Evolutionary conservation across 2,888 invertebrate genomes (phyloP), one percentile per base, ranked within the genome.

Genomic region (Neria commutata): DNA sequence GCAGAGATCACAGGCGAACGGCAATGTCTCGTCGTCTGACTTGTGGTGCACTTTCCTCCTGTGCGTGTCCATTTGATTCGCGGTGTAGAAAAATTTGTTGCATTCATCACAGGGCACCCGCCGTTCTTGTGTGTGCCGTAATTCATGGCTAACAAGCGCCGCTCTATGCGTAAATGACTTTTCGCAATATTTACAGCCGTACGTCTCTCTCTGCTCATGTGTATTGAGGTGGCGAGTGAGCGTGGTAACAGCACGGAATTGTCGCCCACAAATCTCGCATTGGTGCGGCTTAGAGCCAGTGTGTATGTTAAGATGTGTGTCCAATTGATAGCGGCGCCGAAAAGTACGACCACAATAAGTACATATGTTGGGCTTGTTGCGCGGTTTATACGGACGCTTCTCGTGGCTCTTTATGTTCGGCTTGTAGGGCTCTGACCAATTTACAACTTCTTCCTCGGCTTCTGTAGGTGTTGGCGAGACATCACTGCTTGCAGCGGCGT

Each of bases 61-160:
- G 47, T 73, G 72, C 8, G 70, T 73, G 16, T 73, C 72, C 64
- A 72, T 60, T 62, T 73, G 72, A 51, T 72, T 73, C 21, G 21
- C 52, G 1, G 72, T 73, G 42, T 72, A 73, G 33, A 73, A 73
- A 14, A 52, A 46, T 56, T 72, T 72, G 19, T 63, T 61, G 23
- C 72, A 73, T 42, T 57, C 60, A 48, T 51, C 58, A 49, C 72
- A 73, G 1, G 67, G 62, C 34, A 64, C 61, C 11, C 47, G 54
- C 1, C 70, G 65, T 5, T 67, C 56, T 42, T 73, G 72, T 0
- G 72, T 73, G 24, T 73, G 72, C 3, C 72, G 64, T 42, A 64
- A 25, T 49, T 71, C 69, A 21, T 73, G 72, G 37, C 72, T 72
- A 1, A 73, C 37, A 47, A 69, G 52, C 1, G 72, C 72, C 4